Percentiles rank a stretch among this genome's conserved stretches.
Evolutionary conservation across 2,113 vertebrate genomes (phyloP).

Genomic region (Poeciliopsis turrubarensis): DNA sequence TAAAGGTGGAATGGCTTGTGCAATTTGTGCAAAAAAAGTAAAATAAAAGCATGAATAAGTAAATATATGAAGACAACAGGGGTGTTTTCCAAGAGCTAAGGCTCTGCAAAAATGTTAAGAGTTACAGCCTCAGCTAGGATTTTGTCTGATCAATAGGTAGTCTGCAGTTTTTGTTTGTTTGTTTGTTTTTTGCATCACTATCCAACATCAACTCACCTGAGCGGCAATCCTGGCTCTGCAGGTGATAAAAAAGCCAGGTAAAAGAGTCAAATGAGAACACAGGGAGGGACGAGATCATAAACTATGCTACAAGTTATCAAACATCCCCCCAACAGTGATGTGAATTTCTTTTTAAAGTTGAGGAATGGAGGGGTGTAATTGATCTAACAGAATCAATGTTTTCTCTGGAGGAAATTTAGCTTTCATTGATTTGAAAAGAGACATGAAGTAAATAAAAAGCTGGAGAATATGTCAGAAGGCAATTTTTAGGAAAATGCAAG

Average conservation of each 20-base stretch:
- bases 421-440: not conserved
- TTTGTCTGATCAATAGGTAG: not conserved
- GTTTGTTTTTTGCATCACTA: not conserved
- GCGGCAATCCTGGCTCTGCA: not conserved
- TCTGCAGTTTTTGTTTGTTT: not conserved
- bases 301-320: not conserved
- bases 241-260: not conserved
- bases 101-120: not conserved
- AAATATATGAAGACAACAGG: not conserved
- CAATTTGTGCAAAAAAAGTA: not conserved
- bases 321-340: not conserved
- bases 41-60: too few species aligned
- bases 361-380: not conserved
- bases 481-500: not conserved
- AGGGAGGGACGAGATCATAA: slow-evolving; percentile 4
- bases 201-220: not conserved
- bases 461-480: not conserved
- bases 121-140: not conserved
- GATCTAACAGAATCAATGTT: not conserved
- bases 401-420: not conserved
- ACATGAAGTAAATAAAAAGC: not conserved
- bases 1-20: too few species aligned
- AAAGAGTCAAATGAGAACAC: not conserved
- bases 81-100: not conserved
- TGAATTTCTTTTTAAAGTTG: not conserved